These are phyloP conservation scores for Notechis scutatus DNA, from an alignment of 2,113 vertebrate genomes.

Conservation along the genomic window DNA sequence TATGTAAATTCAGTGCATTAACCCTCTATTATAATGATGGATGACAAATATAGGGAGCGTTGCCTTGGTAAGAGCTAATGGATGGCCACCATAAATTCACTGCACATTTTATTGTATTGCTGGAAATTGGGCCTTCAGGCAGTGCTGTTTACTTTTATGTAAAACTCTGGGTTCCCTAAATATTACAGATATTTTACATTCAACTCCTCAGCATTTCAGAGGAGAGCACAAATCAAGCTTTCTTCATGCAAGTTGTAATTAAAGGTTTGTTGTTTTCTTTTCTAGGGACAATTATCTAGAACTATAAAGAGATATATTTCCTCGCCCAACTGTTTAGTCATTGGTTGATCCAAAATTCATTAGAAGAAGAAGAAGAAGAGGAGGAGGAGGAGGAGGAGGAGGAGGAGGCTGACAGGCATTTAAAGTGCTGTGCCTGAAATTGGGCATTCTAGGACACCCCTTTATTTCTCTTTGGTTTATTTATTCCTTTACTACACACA, in stretches of 20 bases:
- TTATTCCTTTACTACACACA: slow-evolving; percentile 67
- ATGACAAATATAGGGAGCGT: slow-evolving; percentile 99
- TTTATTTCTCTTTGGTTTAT: slow-evolving; percentile 47
- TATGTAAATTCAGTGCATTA: slow-evolving; percentile 99
- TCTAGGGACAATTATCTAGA: slow-evolving; percentile 79
- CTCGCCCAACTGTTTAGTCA: slow-evolving; percentile 70
- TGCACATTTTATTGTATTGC: slow-evolving; percentile 99
- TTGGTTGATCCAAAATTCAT: slow-evolving; percentile 71
- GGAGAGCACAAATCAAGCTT: slow-evolving; percentile 77
- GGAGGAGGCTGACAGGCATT: slow-evolving; percentile 24
- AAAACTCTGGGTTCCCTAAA: slow-evolving; percentile 92
- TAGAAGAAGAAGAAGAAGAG: slow-evolving; percentile 53
- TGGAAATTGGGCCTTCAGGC: slow-evolving; percentile 99
- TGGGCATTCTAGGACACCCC: slow-evolving; percentile 43
- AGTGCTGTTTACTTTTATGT: slow-evolving; percentile 99
- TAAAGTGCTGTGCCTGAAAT: slow-evolving; percentile 53
- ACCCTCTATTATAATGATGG: slow-evolving; percentile 99
- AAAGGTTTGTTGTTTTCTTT: slow-evolving; percentile 77
- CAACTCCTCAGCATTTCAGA: slow-evolving; percentile 79
- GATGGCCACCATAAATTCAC: slow-evolving; percentile 99
- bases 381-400: not conserved
- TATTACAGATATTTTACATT: slow-evolving; percentile 93
- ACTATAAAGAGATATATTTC: slow-evolving; percentile 78
- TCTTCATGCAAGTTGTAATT: slow-evolving; percentile 82
- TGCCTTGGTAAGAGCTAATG: slow-evolving; percentile 99